A percentile compares a stretch with the other conserved stretches of the same genome.
Conservation (phyloP, 2,797 vertebrate genomes). For the Mus caroli region DNA sequence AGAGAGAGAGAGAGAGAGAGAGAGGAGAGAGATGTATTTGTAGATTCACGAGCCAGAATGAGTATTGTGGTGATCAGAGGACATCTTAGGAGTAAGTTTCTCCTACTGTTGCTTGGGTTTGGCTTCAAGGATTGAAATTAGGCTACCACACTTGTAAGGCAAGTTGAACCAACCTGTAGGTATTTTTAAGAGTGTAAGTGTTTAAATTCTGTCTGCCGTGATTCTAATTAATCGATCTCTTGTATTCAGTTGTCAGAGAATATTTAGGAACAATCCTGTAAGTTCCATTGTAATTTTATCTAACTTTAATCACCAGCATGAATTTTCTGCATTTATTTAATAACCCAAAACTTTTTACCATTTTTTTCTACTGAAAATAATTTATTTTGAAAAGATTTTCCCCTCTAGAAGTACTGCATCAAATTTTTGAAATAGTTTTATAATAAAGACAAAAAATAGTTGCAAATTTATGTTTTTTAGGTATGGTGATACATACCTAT, state of each 20-base stretch:
- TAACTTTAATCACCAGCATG: conserved; percentile 42
- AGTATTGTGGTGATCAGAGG: not conserved
- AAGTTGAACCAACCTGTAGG: not conserved
- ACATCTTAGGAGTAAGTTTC: not conserved
- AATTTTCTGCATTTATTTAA: conserved; percentile 35
- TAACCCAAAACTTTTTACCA: conserved; percentile 30
- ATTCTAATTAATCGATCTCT: conserved; percentile 26
- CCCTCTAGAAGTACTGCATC: not conserved
- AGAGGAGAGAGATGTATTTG: not conserved
- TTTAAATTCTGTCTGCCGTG: conserved; percentile 21
- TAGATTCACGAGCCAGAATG: not conserved
- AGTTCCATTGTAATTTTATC: not conserved
- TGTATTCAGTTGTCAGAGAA: not conserved
- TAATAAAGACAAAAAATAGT: conserved; percentile 44
- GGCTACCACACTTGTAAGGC: not conserved
- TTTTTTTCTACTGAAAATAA: conserved; percentile 48
- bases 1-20: too few relatives aligned
- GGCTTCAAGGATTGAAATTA: not conserved
- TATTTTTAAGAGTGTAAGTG: not conserved
- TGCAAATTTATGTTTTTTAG: conserved; percentile 20
- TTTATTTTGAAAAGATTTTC: conserved; percentile 31
- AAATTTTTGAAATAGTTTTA: conserved; percentile 43
- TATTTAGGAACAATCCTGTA: not conserved
- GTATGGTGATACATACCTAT: too few relatives aligned
- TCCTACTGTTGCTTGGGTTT: not conserved